Evolutionary conservation across 2,797 vertebrate species (phyloP).

Genomic region (Chelidonichthys spinosus): DNA sequence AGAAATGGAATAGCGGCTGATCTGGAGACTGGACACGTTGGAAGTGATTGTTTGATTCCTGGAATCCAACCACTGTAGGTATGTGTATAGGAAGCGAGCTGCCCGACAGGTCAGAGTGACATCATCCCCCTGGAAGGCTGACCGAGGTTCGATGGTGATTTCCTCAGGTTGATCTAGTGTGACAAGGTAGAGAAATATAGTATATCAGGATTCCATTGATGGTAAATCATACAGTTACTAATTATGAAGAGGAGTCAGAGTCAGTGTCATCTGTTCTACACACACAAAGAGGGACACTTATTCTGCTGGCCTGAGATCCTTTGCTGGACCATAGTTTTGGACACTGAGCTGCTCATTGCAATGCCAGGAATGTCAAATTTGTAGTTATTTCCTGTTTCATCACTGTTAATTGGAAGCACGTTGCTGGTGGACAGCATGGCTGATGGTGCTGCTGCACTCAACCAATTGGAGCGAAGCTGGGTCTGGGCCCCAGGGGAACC

Average conservation of each 20-base stretch:
- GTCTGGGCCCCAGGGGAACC: slow-evolving; percentile 72
- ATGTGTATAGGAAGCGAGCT: slow-evolving; percentile 87
- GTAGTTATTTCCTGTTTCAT: slow-evolving; percentile 87
- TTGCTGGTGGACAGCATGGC: slow-evolving; percentile 67
- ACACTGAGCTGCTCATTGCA: slow-evolving; percentile 52
- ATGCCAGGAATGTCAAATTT: slow-evolving; percentile 80
- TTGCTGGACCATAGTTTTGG: slow-evolving; percentile 46
- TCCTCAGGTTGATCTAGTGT: slow-evolving; percentile 73
- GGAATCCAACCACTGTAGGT: slow-evolving; percentile 86
- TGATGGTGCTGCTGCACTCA: slow-evolving; percentile 69
- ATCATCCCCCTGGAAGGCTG: slow-evolving; percentile 82
- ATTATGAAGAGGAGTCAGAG: slow-evolving; percentile 8
- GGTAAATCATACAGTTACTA: background rate
- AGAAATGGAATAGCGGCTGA: slow-evolving; percentile 82
- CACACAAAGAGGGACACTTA: slow-evolving; percentile 19
- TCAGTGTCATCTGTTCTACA: slow-evolving; percentile 21
- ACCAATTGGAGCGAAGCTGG: slow-evolving; percentile 75
- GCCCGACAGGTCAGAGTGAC: slow-evolving; percentile 86
- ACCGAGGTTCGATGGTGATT: slow-evolving; percentile 68
- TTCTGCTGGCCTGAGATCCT: slow-evolving; percentile 22
- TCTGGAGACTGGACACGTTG: slow-evolving; percentile 47
- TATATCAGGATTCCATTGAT: slow-evolving; percentile 17
- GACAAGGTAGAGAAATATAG: slow-evolving; percentile 30
- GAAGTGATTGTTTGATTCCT: slow-evolving; percentile 65
- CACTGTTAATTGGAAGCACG: slow-evolving; percentile 86